phyloP scores from a whole-genome alignment of 2,797 vertebrate genomes.

The Darevskia mixta region DNA sequence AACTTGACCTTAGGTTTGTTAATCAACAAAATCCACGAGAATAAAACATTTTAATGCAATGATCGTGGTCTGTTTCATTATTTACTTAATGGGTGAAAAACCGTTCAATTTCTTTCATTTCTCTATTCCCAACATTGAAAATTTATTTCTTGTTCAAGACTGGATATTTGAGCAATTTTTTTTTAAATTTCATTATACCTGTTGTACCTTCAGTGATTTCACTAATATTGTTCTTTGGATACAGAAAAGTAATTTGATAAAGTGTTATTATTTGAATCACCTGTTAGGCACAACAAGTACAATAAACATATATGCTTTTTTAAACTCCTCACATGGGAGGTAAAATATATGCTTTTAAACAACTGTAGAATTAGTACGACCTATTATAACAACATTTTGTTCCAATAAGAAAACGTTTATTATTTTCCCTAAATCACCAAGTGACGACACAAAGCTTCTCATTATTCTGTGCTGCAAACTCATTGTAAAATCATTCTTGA shows the following conservation, averaged over 20 bases:
- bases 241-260: constrained; percentile 52
- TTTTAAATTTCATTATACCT: background rate
- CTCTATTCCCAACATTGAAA: background rate
- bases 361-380: constrained; percentile 38
- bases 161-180: background rate
- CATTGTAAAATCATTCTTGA: constrained; percentile 50
- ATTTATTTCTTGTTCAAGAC: background rate
- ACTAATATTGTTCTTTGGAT: constrained; percentile 18
- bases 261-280: background rate
- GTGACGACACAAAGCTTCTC: constrained; percentile 31
- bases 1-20: constrained; percentile 79
- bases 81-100: background rate
- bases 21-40: constrained; percentile 61
- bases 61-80: background rate
- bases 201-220: background rate
- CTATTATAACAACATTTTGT: constrained; percentile 41
- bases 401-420: background rate
- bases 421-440: constrained; percentile 40
- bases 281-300: background rate
- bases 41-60: rapidly evolving
- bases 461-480: constrained; percentile 45
- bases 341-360: constrained; percentile 40
- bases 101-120: background rate
- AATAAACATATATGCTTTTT: constrained; percentile 35
- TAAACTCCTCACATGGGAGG: background rate